Evolutionary conservation across 1,140 invertebrate genomes (phyloP).

Genomic region (Zaprionus tsacasi): DNA sequence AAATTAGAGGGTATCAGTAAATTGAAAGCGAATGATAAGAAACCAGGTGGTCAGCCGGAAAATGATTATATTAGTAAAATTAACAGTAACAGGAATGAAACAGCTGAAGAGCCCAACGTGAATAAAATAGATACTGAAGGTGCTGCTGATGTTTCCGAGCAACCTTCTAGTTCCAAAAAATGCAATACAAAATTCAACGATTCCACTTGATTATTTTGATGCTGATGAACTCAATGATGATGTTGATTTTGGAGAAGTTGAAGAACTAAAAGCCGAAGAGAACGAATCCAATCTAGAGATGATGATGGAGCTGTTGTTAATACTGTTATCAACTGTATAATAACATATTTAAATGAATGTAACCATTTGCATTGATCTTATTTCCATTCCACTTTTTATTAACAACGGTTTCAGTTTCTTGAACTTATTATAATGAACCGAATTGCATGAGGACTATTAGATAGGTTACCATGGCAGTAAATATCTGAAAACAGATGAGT

Average conservation of each 20-base stretch:
- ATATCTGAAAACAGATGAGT: constrained; percentile 44
- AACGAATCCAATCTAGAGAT: constrained; percentile 73
- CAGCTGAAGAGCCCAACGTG: not conserved
- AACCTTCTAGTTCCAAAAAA: not conserved
- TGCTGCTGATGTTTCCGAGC: not conserved
- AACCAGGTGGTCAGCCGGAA: not conserved
- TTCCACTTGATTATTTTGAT: constrained; percentile 58
- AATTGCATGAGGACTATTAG: constrained; percentile 71
- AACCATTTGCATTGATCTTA: too few relatives aligned
- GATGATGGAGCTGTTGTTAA: too few relatives aligned
- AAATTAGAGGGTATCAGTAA: too few relatives aligned
- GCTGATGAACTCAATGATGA: constrained; percentile 21
- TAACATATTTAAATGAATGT: too few relatives aligned
- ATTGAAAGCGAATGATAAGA: not conserved
- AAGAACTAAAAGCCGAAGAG: constrained; percentile 53
- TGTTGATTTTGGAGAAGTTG: not conserved
- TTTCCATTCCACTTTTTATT: too few relatives aligned
- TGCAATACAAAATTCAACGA: not conserved
- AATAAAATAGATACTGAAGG: not conserved
- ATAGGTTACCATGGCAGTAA: constrained; percentile 69
- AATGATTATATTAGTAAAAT: not conserved
- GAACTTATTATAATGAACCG: constrained; percentile 39
- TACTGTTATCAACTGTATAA: too few relatives aligned
- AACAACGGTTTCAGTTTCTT: too few relatives aligned
- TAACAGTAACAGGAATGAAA: not conserved